Percentiles rank a stretch among this genome's conserved stretches.
phyloP scores from a whole-genome alignment of 2,797 vertebrate species.

The Leptodactylus fallax region DNA sequence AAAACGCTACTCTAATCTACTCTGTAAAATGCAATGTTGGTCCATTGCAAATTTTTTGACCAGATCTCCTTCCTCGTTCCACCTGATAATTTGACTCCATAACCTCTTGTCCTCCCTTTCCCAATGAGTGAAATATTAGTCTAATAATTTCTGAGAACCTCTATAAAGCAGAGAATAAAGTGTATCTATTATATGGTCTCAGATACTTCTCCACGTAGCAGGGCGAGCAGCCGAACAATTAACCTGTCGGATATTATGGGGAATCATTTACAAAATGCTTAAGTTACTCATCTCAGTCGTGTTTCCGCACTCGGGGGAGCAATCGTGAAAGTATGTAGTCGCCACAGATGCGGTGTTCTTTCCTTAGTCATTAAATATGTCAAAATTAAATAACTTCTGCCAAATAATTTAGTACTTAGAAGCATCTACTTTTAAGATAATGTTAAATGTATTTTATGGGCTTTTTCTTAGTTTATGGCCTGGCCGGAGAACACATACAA shows the following conservation, averaged over 20 bases:
- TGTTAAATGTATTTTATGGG: conserved; percentile 53
- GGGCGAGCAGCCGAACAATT: conserved; percentile 25
- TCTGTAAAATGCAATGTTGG: no score
- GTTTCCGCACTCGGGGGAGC: conserved; percentile 33
- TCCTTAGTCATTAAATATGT: conserved; percentile 50
- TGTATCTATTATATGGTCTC: conserved; percentile 14
- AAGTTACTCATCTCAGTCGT: conserved; percentile 42
- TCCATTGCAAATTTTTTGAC: not conserved
- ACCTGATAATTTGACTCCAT: not conserved
- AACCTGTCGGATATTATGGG: conserved; percentile 34
- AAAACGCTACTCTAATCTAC: no score
- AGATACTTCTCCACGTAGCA: not conserved
- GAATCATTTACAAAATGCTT: conserved; percentile 51
- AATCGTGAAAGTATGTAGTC: conserved; percentile 30
- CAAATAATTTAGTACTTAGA: conserved; percentile 52
- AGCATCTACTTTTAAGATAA: conserved; percentile 56
- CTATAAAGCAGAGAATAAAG: not conserved
- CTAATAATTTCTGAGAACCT: conserved; percentile 5
- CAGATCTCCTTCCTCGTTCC: not conserved
- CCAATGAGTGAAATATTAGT: conserved; percentile 24
- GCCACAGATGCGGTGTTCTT: conserved; percentile 16
- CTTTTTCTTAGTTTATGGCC: conserved; percentile 48
- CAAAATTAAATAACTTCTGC: conserved; percentile 52
- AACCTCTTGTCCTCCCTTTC: not conserved
- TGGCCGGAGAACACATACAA: conserved; percentile 18